A percentile compares a stretch with the other conserved stretches of the same genome.
Evolutionary conservation across 2,113 vertebrate species (phyloP).

Genomic region (Nasalis larvatus): DNA sequence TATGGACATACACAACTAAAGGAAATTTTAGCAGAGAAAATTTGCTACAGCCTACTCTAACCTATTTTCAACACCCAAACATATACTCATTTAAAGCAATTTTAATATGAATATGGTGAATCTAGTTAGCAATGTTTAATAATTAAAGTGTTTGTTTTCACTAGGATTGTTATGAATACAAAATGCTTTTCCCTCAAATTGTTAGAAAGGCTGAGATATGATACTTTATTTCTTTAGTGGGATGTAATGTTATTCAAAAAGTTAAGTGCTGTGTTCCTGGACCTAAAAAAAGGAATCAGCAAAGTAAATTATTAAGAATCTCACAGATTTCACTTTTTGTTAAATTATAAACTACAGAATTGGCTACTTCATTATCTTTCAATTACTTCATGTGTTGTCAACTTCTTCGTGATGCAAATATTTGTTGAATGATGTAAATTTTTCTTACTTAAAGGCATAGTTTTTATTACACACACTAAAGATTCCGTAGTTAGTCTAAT

Average conservation of each 20-base stretch:
- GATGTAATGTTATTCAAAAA: not conserved
- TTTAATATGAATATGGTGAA: not conserved
- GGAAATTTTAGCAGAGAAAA: not conserved
- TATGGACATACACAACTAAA: not conserved
- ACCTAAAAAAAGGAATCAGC: not conserved
- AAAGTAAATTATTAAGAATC: not conserved
- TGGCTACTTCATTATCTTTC: not conserved
- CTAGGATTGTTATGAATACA: not conserved
- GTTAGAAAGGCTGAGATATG: not conserved
- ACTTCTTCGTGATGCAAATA: not conserved
- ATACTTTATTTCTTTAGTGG: not conserved
- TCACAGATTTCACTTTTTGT: not conserved
- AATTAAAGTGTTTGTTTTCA: not conserved
- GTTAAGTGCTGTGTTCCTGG: not conserved
- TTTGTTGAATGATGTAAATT: not conserved
- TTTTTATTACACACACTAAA: not conserved
- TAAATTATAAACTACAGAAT: not conserved
- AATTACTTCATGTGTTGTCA: not conserved
- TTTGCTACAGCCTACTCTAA: not conserved
- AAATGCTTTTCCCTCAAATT: not conserved
- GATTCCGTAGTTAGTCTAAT: not conserved
- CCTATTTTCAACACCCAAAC: not conserved
- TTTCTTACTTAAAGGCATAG: not conserved
- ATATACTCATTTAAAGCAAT: not conserved
- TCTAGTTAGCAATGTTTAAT: not conserved